These are phyloP conservation scores for Rhynchotus rufescens DNA, from an alignment of 2,797 vertebrate genomes.

Conservation along the genomic window DNA sequence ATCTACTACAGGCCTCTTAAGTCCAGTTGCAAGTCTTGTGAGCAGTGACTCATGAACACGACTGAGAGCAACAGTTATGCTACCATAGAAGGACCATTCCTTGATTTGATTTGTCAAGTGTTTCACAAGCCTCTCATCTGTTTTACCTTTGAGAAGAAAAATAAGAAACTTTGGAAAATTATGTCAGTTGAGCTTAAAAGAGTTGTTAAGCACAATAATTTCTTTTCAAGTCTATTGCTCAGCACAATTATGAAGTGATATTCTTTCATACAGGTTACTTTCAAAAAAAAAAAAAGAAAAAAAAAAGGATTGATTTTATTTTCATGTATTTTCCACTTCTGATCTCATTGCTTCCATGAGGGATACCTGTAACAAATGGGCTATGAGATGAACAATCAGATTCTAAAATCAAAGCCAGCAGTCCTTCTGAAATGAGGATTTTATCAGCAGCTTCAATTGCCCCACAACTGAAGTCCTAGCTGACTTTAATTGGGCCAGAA, in stretches of 20 bases:
- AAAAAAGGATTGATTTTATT: slow-evolving; percentile 46
- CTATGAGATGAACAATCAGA: slow-evolving; percentile 37
- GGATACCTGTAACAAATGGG: background rate
- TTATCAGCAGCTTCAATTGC: background rate
- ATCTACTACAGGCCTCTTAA: background rate
- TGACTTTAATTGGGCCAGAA: background rate
- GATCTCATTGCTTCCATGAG: slow-evolving; percentile 57
- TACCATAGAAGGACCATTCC: background rate
- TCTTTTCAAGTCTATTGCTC: background rate
- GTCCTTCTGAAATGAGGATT: background rate
- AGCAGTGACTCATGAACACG: background rate
- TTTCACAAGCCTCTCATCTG: background rate
- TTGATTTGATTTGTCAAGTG: background rate
- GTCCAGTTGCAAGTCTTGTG: background rate
- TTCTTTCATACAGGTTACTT: slow-evolving; percentile 20
- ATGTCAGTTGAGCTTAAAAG: background rate
- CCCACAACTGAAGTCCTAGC: background rate
- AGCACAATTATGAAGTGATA: background rate
- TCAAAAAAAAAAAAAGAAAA: background rate
- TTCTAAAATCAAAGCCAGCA: slow-evolving; percentile 9
- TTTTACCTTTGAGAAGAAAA: background rate
- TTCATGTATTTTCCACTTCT: slow-evolving; percentile 33
- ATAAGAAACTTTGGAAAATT: background rate
- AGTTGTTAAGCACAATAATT: background rate
- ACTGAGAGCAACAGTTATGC: background rate